phyloP scores from a whole-genome alignment of 2,797 vertebrate genomes.

The Cyprinodon diabolis region DNA sequence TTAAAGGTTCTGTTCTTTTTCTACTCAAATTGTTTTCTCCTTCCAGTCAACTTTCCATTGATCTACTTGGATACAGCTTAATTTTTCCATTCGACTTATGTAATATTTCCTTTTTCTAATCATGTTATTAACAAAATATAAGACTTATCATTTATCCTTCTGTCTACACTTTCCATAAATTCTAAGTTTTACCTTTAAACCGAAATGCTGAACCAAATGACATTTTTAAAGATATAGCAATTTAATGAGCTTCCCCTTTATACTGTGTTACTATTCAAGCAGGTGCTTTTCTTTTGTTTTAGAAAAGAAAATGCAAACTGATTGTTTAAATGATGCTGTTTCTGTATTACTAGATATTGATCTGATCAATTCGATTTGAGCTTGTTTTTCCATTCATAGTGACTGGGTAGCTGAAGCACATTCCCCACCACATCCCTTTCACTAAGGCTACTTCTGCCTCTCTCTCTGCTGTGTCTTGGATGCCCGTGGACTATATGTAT shows the following conservation, averaged over 20 bases:
- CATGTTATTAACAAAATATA: not conserved
- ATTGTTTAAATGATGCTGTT: slow-evolving; percentile 6
- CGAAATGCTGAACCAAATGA: not conserved
- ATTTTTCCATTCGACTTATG: not conserved
- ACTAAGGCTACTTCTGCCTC: slow-evolving; percentile 15
- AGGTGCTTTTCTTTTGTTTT: not conserved
- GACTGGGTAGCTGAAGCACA: slow-evolving; percentile 9
- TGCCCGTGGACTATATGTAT: slow-evolving; percentile 46
- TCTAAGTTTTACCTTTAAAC: not conserved
- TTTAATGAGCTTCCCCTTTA: not conserved
- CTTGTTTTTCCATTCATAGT: slow-evolving; percentile 33
- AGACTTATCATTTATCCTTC: not conserved
- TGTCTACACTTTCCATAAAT: not conserved
- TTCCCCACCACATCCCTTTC: slow-evolving; percentile 6
- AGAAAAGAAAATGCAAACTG: not conserved
- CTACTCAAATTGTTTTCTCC: not conserved
- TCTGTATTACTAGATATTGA: not conserved
- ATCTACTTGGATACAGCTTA: not conserved
- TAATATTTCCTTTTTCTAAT: not conserved
- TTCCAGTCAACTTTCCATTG: not conserved
- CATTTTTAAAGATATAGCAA: not conserved
- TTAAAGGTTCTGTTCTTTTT: not conserved
- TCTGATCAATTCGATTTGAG: not conserved
- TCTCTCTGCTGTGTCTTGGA: slow-evolving; percentile 15
- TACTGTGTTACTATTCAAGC: not conserved